Percentiles rank a stretch among this genome's conserved stretches.
These are phyloP conservation scores for Pachydiplax longipennis DNA, from an alignment of 2,888 invertebrate genomes.

Conservation along the genomic window DNA sequence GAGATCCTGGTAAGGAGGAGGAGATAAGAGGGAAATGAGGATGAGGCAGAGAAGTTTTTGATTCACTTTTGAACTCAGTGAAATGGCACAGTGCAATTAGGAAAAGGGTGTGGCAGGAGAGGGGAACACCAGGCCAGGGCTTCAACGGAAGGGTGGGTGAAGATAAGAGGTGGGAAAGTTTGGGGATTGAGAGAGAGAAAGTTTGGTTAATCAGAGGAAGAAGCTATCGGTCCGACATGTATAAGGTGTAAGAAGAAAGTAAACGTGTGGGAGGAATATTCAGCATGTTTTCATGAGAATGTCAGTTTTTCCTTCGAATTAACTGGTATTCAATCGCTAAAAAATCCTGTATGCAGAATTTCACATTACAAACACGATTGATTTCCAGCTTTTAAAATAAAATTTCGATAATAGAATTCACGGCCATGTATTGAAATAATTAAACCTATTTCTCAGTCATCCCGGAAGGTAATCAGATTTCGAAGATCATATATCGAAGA, in stretches of 20 bases:
- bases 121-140: not conserved
- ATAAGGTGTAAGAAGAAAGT: not conserved
- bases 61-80: not conserved
- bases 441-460: no score
- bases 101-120: not conserved
- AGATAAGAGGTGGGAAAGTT: not conserved
- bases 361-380: no score
- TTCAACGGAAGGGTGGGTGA: not conserved
- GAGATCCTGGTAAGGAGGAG: not conserved
- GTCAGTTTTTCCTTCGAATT: not conserved
- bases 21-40: not conserved
- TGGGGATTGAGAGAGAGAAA: not conserved
- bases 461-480: no score
- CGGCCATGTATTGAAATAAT: no score
- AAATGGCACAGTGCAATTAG: not conserved
- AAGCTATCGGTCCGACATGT: not conserved
- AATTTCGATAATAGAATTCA: no score
- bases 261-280: not conserved
- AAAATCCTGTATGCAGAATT: no score
- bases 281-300: not conserved
- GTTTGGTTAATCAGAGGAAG: not conserved
- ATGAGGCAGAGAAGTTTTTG: not conserved
- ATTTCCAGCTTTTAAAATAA: no score
- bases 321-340: no score
- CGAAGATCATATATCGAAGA: no score